Conservation (phyloP, 1,140 invertebrate species). For the Aculops lycopersici region DNA sequence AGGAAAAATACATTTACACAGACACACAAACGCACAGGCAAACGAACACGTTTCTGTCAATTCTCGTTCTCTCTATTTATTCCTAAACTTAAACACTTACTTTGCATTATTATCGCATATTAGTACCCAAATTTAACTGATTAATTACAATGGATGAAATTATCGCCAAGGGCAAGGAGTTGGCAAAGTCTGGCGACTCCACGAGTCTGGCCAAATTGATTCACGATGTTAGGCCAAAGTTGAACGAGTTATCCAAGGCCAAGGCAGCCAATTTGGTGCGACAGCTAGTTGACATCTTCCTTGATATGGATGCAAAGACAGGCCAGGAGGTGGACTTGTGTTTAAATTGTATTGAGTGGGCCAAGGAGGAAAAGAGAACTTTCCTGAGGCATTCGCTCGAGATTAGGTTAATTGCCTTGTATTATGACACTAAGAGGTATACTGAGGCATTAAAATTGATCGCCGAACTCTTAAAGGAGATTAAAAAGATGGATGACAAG, state of each 20-base stretch:
- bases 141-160: too few relatives aligned
- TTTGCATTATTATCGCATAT: too few relatives aligned
- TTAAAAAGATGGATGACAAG: slow-evolving; percentile 98
- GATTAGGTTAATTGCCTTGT: slow-evolving; percentile 60
- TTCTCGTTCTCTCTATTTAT: too few relatives aligned
- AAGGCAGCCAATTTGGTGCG: slow-evolving; percentile 93
- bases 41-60: too few relatives aligned
- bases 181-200: background rate
- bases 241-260: slow-evolving; percentile 71
- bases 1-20: too few relatives aligned
- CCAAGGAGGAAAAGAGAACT: slow-evolving; percentile 78
- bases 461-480: slow-evolving; percentile 51
- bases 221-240: slow-evolving; percentile 64
- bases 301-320: slow-evolving; percentile 73
- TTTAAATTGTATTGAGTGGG: slow-evolving; percentile 97
- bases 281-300: slow-evolving; percentile 77
- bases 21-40: too few relatives aligned
- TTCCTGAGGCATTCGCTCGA: slow-evolving; percentile 86
- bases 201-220: slow-evolving; percentile 61
- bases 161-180: background rate
- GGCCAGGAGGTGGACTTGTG: slow-evolving; percentile 36
- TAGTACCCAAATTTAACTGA: too few relatives aligned
- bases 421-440: slow-evolving; percentile 69
- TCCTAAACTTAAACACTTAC: too few relatives aligned
- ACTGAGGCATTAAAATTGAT: slow-evolving; percentile 45